Conservation (phyloP, 2,113 vertebrate species). For the Danionella cerebrum region DNA sequence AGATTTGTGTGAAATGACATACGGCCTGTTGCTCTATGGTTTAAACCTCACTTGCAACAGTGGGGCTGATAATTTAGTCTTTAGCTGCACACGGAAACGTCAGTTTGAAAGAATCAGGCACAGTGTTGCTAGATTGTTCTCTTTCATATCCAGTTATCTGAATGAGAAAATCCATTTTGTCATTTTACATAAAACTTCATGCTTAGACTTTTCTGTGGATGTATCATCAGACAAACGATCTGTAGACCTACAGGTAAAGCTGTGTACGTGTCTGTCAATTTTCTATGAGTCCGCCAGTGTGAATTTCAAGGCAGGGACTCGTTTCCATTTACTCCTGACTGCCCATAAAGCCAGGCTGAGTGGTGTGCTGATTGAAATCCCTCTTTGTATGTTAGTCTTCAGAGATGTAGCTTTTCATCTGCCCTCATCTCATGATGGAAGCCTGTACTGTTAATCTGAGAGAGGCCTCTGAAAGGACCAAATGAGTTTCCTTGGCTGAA, state of each 20-base stretch:
- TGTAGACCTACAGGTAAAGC: background rate
- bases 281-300: background rate
- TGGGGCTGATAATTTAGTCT: too few species aligned
- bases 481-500: constrained; percentile 27
- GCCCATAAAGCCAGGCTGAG: constrained; percentile 29
- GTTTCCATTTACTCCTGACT: constrained; percentile 26
- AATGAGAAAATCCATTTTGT: too few species aligned
- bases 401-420: constrained; percentile 29
- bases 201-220: background rate
- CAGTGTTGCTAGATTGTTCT: too few species aligned
- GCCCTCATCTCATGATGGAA: constrained; percentile 16
- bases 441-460: constrained; percentile 15
- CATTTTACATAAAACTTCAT: background rate
- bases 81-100: too few species aligned
- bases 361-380: constrained; percentile 34
- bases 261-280: constrained; percentile 14
- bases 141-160: too few species aligned
- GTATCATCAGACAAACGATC: too few species aligned
- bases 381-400: constrained; percentile 33
- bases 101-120: too few species aligned
- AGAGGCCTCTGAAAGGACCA: constrained; percentile 18
- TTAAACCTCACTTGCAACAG: too few species aligned
- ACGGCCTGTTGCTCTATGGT: too few species aligned
- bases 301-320: background rate
- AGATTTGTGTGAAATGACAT: too few species aligned